Base-by-base conservation (phyloP, 2,888 invertebrate genomes). In the Drosophila mimetica region DNA sequence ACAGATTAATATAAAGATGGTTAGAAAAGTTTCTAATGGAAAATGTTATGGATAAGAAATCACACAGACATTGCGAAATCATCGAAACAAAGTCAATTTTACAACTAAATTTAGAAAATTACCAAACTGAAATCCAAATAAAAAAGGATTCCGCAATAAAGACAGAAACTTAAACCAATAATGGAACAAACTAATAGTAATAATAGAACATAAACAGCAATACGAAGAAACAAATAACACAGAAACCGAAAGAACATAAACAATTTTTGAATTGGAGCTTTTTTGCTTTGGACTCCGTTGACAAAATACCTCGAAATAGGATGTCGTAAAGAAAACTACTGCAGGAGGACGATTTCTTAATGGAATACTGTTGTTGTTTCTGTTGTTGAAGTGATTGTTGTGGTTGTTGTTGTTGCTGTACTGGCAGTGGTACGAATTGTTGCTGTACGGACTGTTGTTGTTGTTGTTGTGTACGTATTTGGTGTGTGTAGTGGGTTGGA, bases 321-420 rank as follows among this genome's bases (percentile, higher is more conserved):
- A 91, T 89, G 91, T 91, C 91, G 89, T 92, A 91, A 88, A 92
- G 91, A 90, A 92, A 92, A 91, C 91, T 92, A 92, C 92, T 92
- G 92, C 92, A 92, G 88, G 91, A 92, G 88, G 92, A 91, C 88
- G 92, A 92, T 91, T 92, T 92, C 88, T 91, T 91, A 85, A 92
- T 91, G 84, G 88, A 84, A 85, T 83, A 90, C 67, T 83, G 78
- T 77, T 83, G 79, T 60, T 76, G 78, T 73, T 84, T 63, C 60
- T 74, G 66, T 70, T 67, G 65, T 71, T 61, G 36, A 47, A 60
- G 58, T 25, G 25, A 20, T 4, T 20, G 28, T 55, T 53, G 47
- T 51, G 51, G 60, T 65, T 61, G 77, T 64, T 74, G 47, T 50
- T 67, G 76, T 74, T 69, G 52, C 25, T 32, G 61, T 41, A 39